These are phyloP conservation scores for Todiramphus saurophagus DNA, from an alignment of 2,113 vertebrate genomes.

Conservation along the genomic window DNA sequence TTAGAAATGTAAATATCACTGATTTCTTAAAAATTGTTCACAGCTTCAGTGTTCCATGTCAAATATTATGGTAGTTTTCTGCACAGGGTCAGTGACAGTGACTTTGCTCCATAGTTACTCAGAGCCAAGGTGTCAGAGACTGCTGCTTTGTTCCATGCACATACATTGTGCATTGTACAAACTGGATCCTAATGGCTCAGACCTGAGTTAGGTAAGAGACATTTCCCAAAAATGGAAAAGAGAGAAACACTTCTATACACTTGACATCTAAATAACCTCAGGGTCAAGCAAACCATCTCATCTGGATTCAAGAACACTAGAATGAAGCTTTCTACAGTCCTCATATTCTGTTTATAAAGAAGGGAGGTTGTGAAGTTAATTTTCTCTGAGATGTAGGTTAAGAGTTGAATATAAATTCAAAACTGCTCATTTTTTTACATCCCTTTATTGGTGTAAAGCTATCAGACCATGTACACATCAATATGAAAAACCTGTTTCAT, in stretches of 20 bases:
- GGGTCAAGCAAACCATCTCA: neutral
- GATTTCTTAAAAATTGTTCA: neutral
- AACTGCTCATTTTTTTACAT: neutral
- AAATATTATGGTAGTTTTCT: neutral
- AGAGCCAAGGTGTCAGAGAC: neutral
- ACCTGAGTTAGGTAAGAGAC: neutral
- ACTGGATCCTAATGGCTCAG: neutral
- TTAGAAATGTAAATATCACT: neutral
- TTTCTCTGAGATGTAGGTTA: neutral
- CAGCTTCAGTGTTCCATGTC: neutral
- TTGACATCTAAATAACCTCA: neutral
- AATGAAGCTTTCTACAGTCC: neutral
- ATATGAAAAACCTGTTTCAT: neutral
- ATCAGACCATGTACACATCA: neutral
- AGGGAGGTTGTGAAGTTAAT: neutral
- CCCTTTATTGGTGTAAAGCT: neutral
- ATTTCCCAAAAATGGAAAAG: neutral
- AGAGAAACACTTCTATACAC: neutral
- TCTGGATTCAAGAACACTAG: neutral
- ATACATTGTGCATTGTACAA: neutral
- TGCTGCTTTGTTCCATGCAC: fast-evolving
- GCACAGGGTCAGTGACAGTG: neutral
- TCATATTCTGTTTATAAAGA: slow-evolving; percentile 1
- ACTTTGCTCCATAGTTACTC: fast-evolving
- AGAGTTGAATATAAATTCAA: neutral